Evolutionary conservation across 2,113 vertebrate genomes (phyloP), one percentile per base, ranked within the genome.

Genomic region (Megaceryle torquata): DNA sequence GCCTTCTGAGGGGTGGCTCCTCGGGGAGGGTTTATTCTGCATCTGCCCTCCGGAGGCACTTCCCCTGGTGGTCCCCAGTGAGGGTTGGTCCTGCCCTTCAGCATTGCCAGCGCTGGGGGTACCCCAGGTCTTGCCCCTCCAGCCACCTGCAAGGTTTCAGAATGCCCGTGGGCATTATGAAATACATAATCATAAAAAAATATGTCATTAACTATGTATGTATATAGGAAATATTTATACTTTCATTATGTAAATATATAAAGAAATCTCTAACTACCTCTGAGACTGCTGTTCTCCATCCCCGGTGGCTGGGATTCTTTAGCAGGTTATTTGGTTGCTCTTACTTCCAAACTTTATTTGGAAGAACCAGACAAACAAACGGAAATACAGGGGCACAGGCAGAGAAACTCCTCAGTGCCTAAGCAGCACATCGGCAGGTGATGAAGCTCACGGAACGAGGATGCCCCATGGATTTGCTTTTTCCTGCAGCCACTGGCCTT

Each of bases 391-490:
- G 26, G 76, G 41, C 46, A 54, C 18, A 9, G 9, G 9, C 35
- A 44, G 12, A 31, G 59, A 64, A 86, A 29, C 46, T 37, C 37
- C 37, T 37, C 37, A 37, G 37, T 37, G 28, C 37, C 8, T 5
- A 29, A 50, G 74, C 56, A 44, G n/a, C 21, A 3, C 5, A 25
- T 2, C 39, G 0, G 2, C 5, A 16, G 71, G 43, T 35, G 54
- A n/a, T 25, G 18, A 50, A 37, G 53, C 67, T 67, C 4, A 3
- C 3, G 2, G 20, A 59, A 19, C 4, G 17, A 14, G 6, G 0
- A 2, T 76, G 63, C 31, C 33, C 4, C 1, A 15, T 1, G 39
- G 7, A 7, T 72, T 77, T 56, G 63, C 10, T 69, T 61, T 39
- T 15, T 41, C 35, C 50, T 60, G 48, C 39, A 4, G 4, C 54